Percentiles rank a stretch among this genome's conserved stretches.
Conservation (phyloP, 2,888 invertebrate genomes). For the Podotricha telesiphe region DNA sequence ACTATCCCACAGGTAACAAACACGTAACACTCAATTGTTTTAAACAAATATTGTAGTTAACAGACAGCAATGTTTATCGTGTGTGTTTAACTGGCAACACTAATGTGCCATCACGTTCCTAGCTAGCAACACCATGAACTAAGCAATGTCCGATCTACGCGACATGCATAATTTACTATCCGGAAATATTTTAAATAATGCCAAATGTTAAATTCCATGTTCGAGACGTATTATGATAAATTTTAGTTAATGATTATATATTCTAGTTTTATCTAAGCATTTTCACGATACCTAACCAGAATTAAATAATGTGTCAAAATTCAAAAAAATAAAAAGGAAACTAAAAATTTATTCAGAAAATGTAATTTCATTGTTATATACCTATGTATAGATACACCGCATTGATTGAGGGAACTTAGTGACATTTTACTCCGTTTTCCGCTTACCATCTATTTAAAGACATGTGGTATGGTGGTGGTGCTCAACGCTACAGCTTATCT, state of each 20-base stretch:
- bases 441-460: too few species aligned
- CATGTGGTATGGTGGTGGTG: too few species aligned
- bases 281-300: too few species aligned
- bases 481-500: too few species aligned
- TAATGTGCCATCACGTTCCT: constrained; percentile 70
- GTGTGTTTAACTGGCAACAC: constrained; percentile 65
- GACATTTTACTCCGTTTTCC: too few species aligned
- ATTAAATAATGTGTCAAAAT: too few species aligned
- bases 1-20: constrained; percentile 5
- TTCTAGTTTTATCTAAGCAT: background rate
- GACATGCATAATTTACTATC: constrained; percentile 52
- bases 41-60: constrained; percentile 40
- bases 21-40: constrained; percentile 37
- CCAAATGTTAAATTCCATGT: background rate
- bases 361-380: too few species aligned
- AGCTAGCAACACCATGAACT: constrained; percentile 52
- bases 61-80: constrained; percentile 48
- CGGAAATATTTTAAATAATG: constrained; percentile 25
- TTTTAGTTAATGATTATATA: background rate
- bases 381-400: too few species aligned
- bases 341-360: too few species aligned
- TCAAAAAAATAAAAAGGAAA: too few species aligned
- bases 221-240: background rate
- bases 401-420: too few species aligned
- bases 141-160: constrained; percentile 46